These are phyloP conservation scores for Nephotettix cincticeps DNA, from an alignment of 1,140 invertebrate species.

Conservation along the genomic window DNA sequence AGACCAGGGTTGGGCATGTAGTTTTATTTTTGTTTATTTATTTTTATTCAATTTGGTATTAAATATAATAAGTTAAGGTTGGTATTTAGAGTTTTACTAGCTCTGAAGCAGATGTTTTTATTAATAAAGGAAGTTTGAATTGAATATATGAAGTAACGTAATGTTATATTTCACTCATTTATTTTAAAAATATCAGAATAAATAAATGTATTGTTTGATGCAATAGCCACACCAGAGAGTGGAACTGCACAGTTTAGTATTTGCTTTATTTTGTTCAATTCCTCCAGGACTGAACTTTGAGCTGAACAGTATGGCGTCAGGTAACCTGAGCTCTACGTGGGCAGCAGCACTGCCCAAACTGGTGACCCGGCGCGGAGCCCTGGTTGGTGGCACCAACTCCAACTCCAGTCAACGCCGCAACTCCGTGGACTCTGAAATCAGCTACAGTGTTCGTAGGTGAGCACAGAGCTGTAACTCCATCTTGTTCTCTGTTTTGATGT, in stretches of 20 bases:
- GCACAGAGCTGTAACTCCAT: no score
- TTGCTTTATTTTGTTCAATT: not conserved
- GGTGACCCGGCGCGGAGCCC: constrained; percentile 75
- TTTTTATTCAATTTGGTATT: no score
- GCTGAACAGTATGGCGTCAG: constrained; percentile 71
- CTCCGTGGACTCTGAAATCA: constrained; percentile 76
- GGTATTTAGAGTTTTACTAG: no score
- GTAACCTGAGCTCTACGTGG: constrained; percentile 78
- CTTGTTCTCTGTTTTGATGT: no score
- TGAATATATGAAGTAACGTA: no score
- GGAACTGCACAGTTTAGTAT: not conserved
- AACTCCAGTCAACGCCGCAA: constrained; percentile 60
- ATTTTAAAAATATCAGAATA: not conserved
- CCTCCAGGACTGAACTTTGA: constrained; percentile 72
- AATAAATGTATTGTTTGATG: not conserved
- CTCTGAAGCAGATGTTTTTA: no score
- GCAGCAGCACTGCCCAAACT: constrained; percentile 84
- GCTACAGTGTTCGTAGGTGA: constrained; percentile 51
- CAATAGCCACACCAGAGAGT: not conserved
- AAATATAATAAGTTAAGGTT: no score
- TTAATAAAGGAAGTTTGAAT: no score
- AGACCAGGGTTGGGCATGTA: no score
- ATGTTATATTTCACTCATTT: not conserved
- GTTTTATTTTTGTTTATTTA: no score
- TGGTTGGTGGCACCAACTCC: constrained; percentile 57